Evolutionary conservation across 2,888 invertebrate genomes (phyloP).

Genomic region (Nematopogon swammerdamellus): DNA sequence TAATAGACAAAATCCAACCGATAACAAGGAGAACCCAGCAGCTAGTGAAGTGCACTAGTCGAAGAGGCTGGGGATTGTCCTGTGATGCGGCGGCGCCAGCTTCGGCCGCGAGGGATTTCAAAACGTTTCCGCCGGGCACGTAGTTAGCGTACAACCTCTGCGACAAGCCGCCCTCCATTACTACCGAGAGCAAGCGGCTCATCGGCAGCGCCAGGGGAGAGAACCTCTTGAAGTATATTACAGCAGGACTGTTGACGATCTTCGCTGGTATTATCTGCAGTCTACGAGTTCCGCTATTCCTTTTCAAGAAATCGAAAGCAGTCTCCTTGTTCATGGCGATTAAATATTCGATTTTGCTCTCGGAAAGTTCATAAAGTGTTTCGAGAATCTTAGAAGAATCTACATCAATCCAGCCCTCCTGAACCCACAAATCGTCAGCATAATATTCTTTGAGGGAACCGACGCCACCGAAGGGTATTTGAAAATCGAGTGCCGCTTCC

Average conservation of each 20-base stretch:
- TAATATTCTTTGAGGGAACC: conserved; percentile 23
- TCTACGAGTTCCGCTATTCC: conserved; percentile 18
- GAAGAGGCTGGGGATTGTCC: conserved; percentile 13
- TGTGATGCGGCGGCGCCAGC: conserved; percentile 11
- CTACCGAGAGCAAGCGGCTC: conserved; percentile 17
- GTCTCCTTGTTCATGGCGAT: conserved; percentile 24
- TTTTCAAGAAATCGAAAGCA: conserved; percentile 19
- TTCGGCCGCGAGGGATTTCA: conserved; percentile 1
- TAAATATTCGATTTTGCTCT: conserved; percentile 22
- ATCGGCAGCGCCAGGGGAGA: conserved; percentile 21
- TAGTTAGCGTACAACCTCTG: conserved; percentile 17
- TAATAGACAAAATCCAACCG: conserved; percentile 21
- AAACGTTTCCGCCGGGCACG: conserved; percentile 11
- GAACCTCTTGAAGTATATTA: conserved; percentile 25
- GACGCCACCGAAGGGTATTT: conserved; percentile 23
- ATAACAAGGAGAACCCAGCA: conserved; percentile 18
- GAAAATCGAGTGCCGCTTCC: conserved; percentile 18
- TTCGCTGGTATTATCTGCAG: conserved; percentile 28
- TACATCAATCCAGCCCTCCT: conserved; percentile 21
- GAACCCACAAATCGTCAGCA: conserved; percentile 19
- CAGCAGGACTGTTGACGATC: conserved; percentile 28
- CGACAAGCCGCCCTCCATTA: conserved; percentile 24
- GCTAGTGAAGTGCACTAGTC: conserved; percentile 19
- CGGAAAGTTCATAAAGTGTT: conserved; percentile 19
- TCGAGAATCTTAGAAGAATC: conserved; percentile 12